Conservation (phyloP, 2,888 invertebrate genomes). For the Mesoligia furuncula region DNA sequence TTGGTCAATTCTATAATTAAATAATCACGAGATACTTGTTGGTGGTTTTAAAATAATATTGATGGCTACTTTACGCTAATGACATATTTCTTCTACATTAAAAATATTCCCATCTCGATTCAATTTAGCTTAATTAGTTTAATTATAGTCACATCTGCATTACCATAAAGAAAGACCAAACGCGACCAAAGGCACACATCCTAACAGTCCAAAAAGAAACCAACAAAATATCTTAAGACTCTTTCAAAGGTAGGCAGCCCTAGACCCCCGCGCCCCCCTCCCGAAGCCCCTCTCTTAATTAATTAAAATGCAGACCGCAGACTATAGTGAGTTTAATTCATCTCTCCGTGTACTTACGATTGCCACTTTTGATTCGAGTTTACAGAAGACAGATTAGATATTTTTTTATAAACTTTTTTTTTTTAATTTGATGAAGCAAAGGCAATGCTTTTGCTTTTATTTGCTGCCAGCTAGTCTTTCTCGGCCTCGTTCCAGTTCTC, state of each 20-base stretch:
- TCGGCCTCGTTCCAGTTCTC: conserved; percentile 38
- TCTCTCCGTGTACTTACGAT: conserved; percentile 73
- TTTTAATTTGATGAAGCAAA: conserved; percentile 48
- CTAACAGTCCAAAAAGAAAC: neutral
- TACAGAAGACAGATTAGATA: conserved; percentile 57
- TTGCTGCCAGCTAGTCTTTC: conserved; percentile 42
- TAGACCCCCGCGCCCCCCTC: conserved; percentile 52
- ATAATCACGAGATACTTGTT: no score
- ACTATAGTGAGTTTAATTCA: conserved; percentile 80
- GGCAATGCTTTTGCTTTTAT: conserved; percentile 50
- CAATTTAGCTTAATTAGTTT: neutral
- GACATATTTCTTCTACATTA: neutral
- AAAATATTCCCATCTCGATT: neutral
- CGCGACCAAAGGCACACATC: neutral
- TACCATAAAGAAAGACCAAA: no score
- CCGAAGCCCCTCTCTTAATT: conserved; percentile 80
- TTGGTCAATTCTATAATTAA: no score
- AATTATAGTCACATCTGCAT: neutral
- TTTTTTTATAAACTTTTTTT: conserved; percentile 35
- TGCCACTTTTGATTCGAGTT: conserved; percentile 80
- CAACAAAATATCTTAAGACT: conserved; percentile 3
- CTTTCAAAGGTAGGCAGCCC: conserved; percentile 40
- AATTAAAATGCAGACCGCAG: conserved; percentile 88
- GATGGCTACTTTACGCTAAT: no score
- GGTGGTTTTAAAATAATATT: no score